Evolutionary conservation across 2,888 invertebrate genomes (phyloP), one percentile per base, ranked within the genome.

Genomic region (Idaea biselata): DNA sequence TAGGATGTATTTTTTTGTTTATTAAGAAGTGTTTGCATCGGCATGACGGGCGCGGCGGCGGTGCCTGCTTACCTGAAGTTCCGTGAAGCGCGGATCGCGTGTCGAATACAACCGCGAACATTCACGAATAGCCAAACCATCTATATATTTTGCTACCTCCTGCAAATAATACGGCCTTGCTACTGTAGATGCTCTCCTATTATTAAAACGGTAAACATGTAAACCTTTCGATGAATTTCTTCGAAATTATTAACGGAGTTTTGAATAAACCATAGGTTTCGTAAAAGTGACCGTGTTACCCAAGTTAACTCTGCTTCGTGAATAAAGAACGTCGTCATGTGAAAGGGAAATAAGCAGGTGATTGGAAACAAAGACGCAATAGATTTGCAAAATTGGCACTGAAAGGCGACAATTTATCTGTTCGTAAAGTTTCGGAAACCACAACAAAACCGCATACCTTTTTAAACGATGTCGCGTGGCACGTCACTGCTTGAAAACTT

Each of bases 21-120:
- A 76, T 69, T 62, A 72, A 68, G 63, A 71, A 79, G 69, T 77
- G 44, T 44, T 44, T 44, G 55, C 55, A 14, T 14, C 17, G 55
- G 55, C 55, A 16, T 16, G 18, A 11, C 17, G 17, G 56, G 8
- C 69, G 73, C 66, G 65, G 72, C 69, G 72, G 69, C 71, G 80
- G 76, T 78, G 80, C 76, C 68, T 73, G 71, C 74, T 81, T 88
- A 88, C 86, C 89, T 88, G 89, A 79, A 82, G 79, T 83, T 88
- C 88, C 80, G 77, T 88, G 89, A 89, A 89, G 81, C 81, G 76
- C 77, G 72, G 81, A 80, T 89, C 82, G 89, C 88, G 88, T 89
- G 88, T 82, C 76, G 68, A 78, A 80, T 80, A 78, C 78, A 79
- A 78, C 80, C 77, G 78, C 78, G 79, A 80, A 80, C 79, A 81